Conservation (phyloP, 1,140 invertebrate genomes). For the Triops longicaudatus region DNA sequence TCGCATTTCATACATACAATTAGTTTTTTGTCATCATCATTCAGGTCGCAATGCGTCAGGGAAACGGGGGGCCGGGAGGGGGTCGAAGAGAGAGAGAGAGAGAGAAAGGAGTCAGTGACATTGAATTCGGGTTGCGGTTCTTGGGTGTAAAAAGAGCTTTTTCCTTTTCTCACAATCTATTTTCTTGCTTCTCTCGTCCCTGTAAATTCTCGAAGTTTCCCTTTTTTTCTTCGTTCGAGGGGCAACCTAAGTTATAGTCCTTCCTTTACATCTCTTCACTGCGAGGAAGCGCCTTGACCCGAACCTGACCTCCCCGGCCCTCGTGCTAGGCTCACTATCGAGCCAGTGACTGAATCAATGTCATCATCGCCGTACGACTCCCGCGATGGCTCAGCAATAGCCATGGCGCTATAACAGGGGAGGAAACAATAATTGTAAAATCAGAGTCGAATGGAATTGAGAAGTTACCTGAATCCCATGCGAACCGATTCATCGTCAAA, state of each 20-base stretch:
- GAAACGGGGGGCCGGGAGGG: too few relatives aligned
- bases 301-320: not conserved
- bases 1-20: not conserved
- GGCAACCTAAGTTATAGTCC: not conserved
- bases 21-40: not conserved
- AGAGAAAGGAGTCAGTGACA: not conserved
- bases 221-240: not conserved
- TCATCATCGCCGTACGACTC: conserved; percentile 79
- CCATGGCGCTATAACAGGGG: conserved; percentile 62
- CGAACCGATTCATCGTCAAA: conserved; percentile 90
- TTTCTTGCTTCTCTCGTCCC: not conserved
- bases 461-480: conserved; percentile 73
- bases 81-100: not conserved
- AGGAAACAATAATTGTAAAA: conserved; percentile 23
- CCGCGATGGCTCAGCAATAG: conserved; percentile 77
- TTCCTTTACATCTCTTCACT: not conserved
- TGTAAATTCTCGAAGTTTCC: not conserved
- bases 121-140: not conserved
- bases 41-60: not conserved
- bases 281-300: not conserved
- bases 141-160: too few relatives aligned
- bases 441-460: not conserved
- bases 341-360: conserved; percentile 74
- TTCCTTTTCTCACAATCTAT: not conserved
- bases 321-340: conserved; percentile 69